Evolutionary conservation across 2,888 invertebrate species (phyloP).

Genomic region (Philopedon plagiatum): DNA sequence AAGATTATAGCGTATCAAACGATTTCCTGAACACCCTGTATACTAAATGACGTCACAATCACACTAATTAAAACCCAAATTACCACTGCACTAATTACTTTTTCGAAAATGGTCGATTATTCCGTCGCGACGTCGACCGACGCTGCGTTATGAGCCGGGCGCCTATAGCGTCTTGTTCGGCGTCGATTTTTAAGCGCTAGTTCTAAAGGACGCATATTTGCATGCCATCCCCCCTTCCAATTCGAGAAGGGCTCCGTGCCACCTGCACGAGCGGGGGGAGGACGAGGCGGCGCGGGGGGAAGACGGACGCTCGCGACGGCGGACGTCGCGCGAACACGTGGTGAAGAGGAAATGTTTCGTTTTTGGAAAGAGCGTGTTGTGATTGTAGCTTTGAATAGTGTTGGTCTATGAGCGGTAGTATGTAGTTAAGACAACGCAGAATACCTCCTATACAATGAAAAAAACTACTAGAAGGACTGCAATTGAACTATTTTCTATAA

Average conservation of each 20-base stretch:
- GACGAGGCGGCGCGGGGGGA: constrained; percentile 20
- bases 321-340: constrained; percentile 32
- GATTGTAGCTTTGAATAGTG: constrained; percentile 1
- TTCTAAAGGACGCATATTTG: constrained; percentile 52
- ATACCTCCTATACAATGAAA: too few relatives aligned
- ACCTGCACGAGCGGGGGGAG: constrained; percentile 40
- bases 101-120: constrained; percentile 47
- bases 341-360: neutral
- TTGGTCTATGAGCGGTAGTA: neutral
- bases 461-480: too few relatives aligned
- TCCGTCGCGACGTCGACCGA: constrained; percentile 42
- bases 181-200: constrained; percentile 53
- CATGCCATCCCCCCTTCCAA: constrained; percentile 51
- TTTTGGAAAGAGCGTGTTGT: constrained; percentile 15
- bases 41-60: neutral
- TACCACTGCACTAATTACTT: constrained; percentile 43
- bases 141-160: constrained; percentile 49
- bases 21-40: neutral
- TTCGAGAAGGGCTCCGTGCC: constrained; percentile 36
- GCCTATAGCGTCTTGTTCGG: constrained; percentile 51
- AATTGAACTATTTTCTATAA: too few relatives aligned
- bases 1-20: neutral
- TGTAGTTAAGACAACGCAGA: neutral
- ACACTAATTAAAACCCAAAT: constrained; percentile 18
- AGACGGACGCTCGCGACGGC: constrained; percentile 42